A percentile compares a stretch with the other conserved stretches of the same genome.
Conservation (phyloP, 2,888 invertebrate genomes). For the Apomyelois bistriatella region DNA sequence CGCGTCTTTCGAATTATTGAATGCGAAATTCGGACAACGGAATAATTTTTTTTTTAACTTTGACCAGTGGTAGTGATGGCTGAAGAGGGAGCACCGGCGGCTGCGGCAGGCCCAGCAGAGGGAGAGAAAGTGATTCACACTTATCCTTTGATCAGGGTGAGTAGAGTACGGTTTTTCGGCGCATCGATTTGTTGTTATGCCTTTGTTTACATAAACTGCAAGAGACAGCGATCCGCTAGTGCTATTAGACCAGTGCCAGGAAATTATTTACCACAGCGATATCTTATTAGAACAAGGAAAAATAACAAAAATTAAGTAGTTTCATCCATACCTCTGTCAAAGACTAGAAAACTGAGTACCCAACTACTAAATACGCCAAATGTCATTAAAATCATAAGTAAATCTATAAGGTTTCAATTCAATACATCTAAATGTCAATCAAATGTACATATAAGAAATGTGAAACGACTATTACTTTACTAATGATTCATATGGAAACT, state of each 20-base stretch:
- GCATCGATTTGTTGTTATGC: background rate
- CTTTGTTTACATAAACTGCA: background rate
- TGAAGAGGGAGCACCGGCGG: conserved; percentile 56
- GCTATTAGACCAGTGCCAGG: no score
- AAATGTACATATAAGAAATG: background rate
- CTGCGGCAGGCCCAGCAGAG: conserved; percentile 55
- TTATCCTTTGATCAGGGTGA: conserved; percentile 90
- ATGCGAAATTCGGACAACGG: conserved; percentile 5
- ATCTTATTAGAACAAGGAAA: no score
- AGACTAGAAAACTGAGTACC: no score
- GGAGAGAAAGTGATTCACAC: conserved; percentile 87
- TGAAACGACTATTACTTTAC: no score
- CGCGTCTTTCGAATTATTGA: conserved; percentile 21
- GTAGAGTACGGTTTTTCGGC: background rate
- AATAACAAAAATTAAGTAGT: no score
- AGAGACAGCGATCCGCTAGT: no score
- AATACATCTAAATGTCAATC: background rate
- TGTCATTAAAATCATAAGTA: background rate
- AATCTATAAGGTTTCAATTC: background rate
- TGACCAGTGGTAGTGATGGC: conserved; percentile 35
- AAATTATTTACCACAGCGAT: no score
- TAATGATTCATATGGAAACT: background rate
- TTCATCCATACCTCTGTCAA: no score
- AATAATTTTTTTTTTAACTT: conserved; percentile 11
- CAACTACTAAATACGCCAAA: no score